Evolutionary conservation across 2,888 invertebrate genomes (phyloP).

Genomic region (Electrophaes corylata): DNA sequence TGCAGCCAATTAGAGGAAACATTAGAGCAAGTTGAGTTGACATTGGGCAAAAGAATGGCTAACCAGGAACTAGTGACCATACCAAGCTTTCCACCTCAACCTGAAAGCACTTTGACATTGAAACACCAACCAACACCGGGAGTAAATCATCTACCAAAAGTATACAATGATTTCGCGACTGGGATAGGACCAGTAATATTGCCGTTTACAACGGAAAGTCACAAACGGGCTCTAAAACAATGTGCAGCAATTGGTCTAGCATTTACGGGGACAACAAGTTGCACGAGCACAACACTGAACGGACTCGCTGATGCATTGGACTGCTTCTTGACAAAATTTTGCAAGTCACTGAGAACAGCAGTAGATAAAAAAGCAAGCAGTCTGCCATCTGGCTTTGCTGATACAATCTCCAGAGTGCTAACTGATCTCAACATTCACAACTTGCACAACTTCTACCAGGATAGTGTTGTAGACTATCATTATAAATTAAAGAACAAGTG

Average conservation of each 20-base stretch:
- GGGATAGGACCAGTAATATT: constrained; percentile 71
- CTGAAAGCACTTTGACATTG: constrained; percentile 50
- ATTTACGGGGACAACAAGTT: constrained; percentile 68
- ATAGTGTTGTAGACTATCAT: constrained; percentile 69
- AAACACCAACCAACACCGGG: constrained; percentile 67
- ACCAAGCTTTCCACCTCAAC: constrained; percentile 66
- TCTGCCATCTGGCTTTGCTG: constrained; percentile 72
- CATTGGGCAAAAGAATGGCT: constrained; percentile 47
- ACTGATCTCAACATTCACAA: constrained; percentile 73
- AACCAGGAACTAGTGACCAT: constrained; percentile 68
- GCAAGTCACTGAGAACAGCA: constrained; percentile 69
- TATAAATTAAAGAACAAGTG: constrained; percentile 66
- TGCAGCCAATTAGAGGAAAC: constrained; percentile 65
- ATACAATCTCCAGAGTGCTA: constrained; percentile 77
- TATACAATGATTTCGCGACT: constrained; percentile 74
- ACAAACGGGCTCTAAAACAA: constrained; percentile 71
- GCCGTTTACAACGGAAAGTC: constrained; percentile 77
- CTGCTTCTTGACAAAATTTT: constrained; percentile 72
- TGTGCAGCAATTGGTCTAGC: constrained; percentile 77
- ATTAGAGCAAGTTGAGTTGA: constrained; percentile 62
- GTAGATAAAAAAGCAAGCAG: constrained; percentile 74
- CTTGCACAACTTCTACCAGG: constrained; percentile 74
- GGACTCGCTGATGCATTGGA: constrained; percentile 72
- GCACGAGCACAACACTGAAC: constrained; percentile 69
- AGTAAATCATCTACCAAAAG: constrained; percentile 70